phyloP scores from a whole-genome alignment of 2,888 invertebrate genomes.

The Watsonalla cultraria region DNA sequence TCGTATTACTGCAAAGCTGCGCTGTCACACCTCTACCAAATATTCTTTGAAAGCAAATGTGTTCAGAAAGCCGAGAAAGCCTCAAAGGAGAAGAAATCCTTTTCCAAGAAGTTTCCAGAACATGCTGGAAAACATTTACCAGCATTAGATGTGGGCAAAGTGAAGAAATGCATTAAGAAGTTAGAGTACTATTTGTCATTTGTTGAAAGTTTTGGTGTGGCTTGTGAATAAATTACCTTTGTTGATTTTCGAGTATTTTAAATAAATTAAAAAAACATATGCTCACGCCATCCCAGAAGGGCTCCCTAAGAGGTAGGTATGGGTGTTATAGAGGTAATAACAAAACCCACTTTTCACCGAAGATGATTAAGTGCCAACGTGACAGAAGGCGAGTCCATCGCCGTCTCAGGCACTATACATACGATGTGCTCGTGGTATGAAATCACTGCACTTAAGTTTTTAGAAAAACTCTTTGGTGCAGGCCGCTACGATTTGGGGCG shows the following conservation, averaged over 20 bases:
- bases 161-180: conserved; percentile 81
- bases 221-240: conserved; percentile 29
- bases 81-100: conserved; percentile 41
- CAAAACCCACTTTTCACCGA: no score
- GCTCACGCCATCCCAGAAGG: no score
- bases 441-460: no score
- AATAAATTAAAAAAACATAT: no score
- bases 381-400: no score
- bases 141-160: conserved; percentile 69
- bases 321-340: no score
- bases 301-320: no score
- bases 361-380: no score
- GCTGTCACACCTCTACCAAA: conserved; percentile 81
- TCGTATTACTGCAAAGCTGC: conserved; percentile 80
- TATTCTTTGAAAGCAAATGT: conserved; percentile 71
- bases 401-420: no score
- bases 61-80: conserved; percentile 19
- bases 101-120: conserved; percentile 79
- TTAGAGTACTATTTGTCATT: conserved; percentile 85
- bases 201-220: conserved; percentile 64
- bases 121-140: conserved; percentile 67
- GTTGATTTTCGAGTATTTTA: neutral
- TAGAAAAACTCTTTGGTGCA: no score
- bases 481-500: no score
- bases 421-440: no score